Conservation (phyloP, 2,888 invertebrate species). For the Diaprepes abbreviatus region DNA sequence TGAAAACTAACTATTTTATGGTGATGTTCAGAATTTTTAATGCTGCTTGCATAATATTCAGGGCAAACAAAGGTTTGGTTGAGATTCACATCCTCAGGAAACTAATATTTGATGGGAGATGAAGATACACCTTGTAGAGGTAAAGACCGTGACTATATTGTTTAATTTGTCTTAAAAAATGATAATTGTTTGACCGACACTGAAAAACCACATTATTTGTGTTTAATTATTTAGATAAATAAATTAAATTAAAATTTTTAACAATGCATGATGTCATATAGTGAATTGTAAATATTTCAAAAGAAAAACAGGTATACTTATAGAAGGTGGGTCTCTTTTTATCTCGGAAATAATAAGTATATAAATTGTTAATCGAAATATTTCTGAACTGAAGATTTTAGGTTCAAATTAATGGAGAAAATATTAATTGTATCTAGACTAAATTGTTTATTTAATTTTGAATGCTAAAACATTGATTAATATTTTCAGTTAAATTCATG, state of each 20-base stretch:
- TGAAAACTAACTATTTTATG: not conserved
- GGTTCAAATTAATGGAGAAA: no score
- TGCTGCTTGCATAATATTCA: not conserved
- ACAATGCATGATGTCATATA: not conserved
- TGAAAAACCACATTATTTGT: slow-evolving; percentile 29
- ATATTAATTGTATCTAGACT: no score
- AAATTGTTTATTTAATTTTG: no score
- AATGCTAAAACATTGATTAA: no score
- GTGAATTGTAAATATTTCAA: slow-evolving; percentile 1
- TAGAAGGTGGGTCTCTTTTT: no score
- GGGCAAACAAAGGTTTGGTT: slow-evolving; percentile 36
- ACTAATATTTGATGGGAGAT: slow-evolving; percentile 52
- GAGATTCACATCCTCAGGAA: slow-evolving; percentile 53
- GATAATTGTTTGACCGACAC: slow-evolving; percentile 22
- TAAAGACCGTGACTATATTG: slow-evolving; percentile 54
- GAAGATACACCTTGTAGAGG: slow-evolving; percentile 47
- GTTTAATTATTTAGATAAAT: slow-evolving; percentile 18
- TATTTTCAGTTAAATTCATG: no score
- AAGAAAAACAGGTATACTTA: not conserved
- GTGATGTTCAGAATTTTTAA: not conserved
- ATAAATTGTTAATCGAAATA: no score
- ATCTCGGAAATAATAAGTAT: no score
- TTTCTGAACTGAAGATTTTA: no score
- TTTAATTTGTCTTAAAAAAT: slow-evolving; percentile 12
- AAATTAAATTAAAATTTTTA: slow-evolving; percentile 21